phyloP scores from a whole-genome alignment of 2,113 vertebrate genomes.

The Upupa epops region DNA sequence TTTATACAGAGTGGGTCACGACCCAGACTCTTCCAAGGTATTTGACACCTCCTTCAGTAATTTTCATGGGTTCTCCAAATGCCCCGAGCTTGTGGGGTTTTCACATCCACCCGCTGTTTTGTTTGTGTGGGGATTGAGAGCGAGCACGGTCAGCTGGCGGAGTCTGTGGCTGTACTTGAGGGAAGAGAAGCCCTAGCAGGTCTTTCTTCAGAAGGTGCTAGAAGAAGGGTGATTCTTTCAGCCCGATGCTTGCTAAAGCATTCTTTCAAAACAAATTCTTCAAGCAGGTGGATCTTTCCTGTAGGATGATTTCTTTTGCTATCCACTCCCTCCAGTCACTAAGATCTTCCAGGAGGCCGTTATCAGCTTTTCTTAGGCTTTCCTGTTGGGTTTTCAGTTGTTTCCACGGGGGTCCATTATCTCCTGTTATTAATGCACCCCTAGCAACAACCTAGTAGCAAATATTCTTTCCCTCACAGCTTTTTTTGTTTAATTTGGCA shows the following conservation, averaged over 20 bases:
- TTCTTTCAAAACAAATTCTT: background rate
- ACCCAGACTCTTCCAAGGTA: background rate
- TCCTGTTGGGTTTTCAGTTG: constrained; percentile 45
- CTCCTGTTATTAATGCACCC: constrained; percentile 61
- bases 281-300: background rate
- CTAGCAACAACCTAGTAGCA: constrained; percentile 65
- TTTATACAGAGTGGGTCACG: background rate
- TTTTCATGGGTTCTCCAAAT: background rate
- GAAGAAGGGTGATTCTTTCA: background rate
- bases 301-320: background rate
- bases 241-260: background rate
- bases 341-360: background rate
- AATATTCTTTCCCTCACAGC: constrained; percentile 61
- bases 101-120: background rate
- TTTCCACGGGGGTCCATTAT: constrained; percentile 56
- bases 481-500: constrained; percentile 69
- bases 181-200: background rate
- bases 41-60: background rate
- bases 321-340: background rate
- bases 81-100: background rate
- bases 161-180: background rate
- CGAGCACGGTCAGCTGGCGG: background rate
- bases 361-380: constrained; percentile 44
- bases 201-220: background rate
- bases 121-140: background rate